phyloP scores from a whole-genome alignment of 2,113 vertebrate species.

The Arvicanthis niloticus region DNA sequence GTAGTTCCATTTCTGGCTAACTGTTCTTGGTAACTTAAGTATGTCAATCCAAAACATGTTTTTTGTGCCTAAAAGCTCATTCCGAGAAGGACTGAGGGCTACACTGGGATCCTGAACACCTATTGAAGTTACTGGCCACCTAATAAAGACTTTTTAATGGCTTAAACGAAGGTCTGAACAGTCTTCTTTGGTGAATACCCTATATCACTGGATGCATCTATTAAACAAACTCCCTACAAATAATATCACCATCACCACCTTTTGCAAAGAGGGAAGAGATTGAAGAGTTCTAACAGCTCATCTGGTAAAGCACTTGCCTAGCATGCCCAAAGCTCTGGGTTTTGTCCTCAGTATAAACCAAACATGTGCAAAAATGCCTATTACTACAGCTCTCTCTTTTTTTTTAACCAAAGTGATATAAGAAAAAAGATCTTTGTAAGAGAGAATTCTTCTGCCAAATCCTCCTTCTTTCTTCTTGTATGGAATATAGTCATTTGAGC shows the following conservation, averaged over 20 bases:
- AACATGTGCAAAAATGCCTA: neutral
- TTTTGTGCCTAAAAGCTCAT: no score
- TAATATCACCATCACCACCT: neutral
- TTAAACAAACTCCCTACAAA: conserved; percentile 53
- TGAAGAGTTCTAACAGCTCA: neutral
- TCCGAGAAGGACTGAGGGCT: no score
- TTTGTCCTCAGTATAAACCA: neutral
- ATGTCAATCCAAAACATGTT: no score
- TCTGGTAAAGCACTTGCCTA: neutral
- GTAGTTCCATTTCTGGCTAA: no score
- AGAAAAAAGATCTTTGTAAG: conserved; percentile 6
- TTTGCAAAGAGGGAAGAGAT: neutral
- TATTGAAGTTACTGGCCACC: no score
- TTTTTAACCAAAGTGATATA: neutral
- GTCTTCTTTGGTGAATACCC: no score
- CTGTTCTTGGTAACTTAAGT: no score
- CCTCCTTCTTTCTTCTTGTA: conserved; percentile 47
- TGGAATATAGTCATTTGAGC: conserved; percentile 2
- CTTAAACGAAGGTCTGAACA: no score
- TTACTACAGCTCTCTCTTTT: neutral
- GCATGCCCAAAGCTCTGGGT: neutral
- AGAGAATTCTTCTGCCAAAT: conserved; percentile 35
- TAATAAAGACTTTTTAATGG: no score
- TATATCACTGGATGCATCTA: neutral
- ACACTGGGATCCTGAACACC: no score